These are phyloP conservation scores for Brenthis ino DNA, from an alignment of 2,888 invertebrate species.

Conservation along the genomic window DNA sequence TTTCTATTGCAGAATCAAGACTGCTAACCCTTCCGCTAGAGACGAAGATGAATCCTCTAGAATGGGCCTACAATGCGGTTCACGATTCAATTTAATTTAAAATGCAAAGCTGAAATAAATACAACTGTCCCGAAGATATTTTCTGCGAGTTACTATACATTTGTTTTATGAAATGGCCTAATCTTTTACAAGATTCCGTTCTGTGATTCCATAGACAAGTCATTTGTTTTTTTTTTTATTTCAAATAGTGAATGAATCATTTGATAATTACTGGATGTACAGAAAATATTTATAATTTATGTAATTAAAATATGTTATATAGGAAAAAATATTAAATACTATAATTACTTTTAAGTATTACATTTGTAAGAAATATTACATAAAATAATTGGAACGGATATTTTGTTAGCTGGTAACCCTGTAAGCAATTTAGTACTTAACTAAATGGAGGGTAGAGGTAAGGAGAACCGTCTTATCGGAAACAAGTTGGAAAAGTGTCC, in stretches of 20 bases:
- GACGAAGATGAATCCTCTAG: slow-evolving; percentile 76
- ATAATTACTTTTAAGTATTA: no score
- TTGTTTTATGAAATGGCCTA: slow-evolving; percentile 84
- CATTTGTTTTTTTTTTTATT: slow-evolving; percentile 74
- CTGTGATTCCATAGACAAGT: slow-evolving; percentile 80
- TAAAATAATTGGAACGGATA: no score
- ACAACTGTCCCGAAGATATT: slow-evolving; percentile 81
- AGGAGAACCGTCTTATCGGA: no score
- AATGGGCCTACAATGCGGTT: slow-evolving; percentile 73
- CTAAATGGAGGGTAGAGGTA: no score
- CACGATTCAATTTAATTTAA: slow-evolving; percentile 81
- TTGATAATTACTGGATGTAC: slow-evolving; percentile 49
- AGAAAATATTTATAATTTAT: slow-evolving; percentile 4
- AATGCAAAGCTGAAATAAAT: slow-evolving; percentile 83
- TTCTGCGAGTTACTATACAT: slow-evolving; percentile 83
- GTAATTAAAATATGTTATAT: background rate
- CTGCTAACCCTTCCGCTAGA: slow-evolving; percentile 80
- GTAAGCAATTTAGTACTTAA: no score
- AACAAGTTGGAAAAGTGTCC: no score
- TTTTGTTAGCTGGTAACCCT: no score
- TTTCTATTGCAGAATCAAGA: slow-evolving; percentile 79
- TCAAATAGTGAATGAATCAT: slow-evolving; percentile 62
- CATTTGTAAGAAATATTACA: no score
- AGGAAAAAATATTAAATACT: background rate
- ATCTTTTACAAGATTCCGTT: slow-evolving; percentile 83